Conservation (phyloP, 1,140 invertebrate genomes). For the Meloidogyne floridensis region DNA sequence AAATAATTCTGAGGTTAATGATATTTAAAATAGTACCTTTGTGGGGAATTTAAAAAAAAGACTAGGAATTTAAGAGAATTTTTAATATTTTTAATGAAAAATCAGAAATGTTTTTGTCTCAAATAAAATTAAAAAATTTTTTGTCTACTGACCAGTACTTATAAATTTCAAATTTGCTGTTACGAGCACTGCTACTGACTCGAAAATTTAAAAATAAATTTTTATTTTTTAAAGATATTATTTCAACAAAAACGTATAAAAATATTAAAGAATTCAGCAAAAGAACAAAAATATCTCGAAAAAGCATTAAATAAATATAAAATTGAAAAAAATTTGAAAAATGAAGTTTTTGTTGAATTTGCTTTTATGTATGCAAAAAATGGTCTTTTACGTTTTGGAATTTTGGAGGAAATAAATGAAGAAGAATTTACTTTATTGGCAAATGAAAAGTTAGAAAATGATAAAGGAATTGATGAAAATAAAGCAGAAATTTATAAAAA, state of each 20-base stretch:
- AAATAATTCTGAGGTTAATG: background rate
- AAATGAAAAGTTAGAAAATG: background rate
- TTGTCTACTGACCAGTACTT: no score
- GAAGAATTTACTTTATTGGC: background rate
- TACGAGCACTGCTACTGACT: no score
- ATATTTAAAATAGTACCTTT: no score
- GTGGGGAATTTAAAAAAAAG: no score
- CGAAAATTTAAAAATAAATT: no score
- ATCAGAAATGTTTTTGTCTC: no score
- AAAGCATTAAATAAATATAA: slow-evolving; percentile 7
- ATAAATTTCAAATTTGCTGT: no score
- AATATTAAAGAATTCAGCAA: background rate
- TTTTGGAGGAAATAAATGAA: background rate
- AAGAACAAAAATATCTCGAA: background rate
- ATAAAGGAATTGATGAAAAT: background rate
- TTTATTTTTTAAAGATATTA: no score
- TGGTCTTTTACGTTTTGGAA: background rate
- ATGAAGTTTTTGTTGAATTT: background rate
- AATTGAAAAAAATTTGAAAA: background rate
- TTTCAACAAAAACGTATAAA: background rate
- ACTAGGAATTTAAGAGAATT: no score
- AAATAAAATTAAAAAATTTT: no score
- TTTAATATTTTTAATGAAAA: no score
- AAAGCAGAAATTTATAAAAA: background rate
- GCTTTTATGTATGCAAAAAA: background rate